phyloP scores from a whole-genome alignment of 2,888 invertebrate species.

The Scaptomyza flava region DNA sequence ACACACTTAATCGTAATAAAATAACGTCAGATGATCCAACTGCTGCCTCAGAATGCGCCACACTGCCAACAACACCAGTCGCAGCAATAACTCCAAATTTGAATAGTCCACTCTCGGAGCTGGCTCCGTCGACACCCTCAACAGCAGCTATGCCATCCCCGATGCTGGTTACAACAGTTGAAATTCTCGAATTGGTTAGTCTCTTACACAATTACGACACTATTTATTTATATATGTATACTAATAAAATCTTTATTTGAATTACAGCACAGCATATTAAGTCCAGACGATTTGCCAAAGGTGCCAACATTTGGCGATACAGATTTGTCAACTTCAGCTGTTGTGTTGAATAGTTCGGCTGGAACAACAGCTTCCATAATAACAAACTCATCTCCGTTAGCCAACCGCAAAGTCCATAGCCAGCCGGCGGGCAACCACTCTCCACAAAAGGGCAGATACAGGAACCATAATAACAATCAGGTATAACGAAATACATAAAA shows the following conservation, averaged over 20 bases:
- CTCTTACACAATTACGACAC: neutral
- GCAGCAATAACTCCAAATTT: slow-evolving; percentile 45
- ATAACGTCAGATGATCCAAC: slow-evolving; percentile 36
- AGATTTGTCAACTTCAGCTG: slow-evolving; percentile 49
- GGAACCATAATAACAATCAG: slow-evolving; percentile 79
- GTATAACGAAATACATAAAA: slow-evolving; percentile 32
- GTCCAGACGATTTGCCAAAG: slow-evolving; percentile 64
- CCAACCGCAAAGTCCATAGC: slow-evolving; percentile 44
- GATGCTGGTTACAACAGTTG: slow-evolving; percentile 65
- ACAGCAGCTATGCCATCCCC: slow-evolving; percentile 63
- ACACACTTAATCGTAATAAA: slow-evolving; percentile 17
- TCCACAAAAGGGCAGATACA: slow-evolving; percentile 62
- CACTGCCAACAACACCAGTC: slow-evolving; percentile 54
- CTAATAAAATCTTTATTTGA: neutral
- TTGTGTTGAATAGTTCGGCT: slow-evolving; percentile 68
- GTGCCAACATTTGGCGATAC: slow-evolving; percentile 54
- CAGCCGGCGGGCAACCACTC: slow-evolving; percentile 25
- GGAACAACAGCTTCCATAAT: slow-evolving; percentile 73
- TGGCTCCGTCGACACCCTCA: slow-evolving; percentile 60
- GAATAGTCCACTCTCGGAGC: slow-evolving; percentile 55
- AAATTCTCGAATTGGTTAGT: slow-evolving; percentile 59
- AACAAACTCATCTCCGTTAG: slow-evolving; percentile 62
- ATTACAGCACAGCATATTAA: slow-evolving; percentile 49
- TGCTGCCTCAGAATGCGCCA: slow-evolving; percentile 41
- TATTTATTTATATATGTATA: neutral